phyloP scores from a whole-genome alignment of 2,888 invertebrate species.

The Conomelus anceps region DNA sequence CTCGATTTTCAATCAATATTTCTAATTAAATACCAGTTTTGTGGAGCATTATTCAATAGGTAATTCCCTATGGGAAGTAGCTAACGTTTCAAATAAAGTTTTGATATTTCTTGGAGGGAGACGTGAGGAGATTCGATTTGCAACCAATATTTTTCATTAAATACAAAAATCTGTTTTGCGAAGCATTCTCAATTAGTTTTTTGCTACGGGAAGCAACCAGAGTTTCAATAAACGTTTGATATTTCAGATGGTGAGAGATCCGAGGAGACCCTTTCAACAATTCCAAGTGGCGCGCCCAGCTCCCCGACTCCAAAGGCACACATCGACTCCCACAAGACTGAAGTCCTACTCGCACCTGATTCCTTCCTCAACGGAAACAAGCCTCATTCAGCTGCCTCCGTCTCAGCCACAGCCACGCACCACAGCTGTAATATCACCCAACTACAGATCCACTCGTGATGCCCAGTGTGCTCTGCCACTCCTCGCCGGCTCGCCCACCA shows the following conservation, averaged over 20 bases:
- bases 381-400: background rate
- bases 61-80: too few relatives aligned
- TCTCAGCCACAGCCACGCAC: background rate
- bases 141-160: too few relatives aligned
- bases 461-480: background rate
- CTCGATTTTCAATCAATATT: too few relatives aligned
- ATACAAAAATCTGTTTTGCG: too few relatives aligned
- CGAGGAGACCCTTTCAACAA: background rate
- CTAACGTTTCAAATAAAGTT: too few relatives aligned
- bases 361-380: background rate
- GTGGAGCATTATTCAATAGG: too few relatives aligned
- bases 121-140: too few relatives aligned
- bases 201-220: too few relatives aligned
- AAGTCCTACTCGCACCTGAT: conserved; percentile 2
- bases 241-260: background rate
- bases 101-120: too few relatives aligned
- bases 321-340: background rate
- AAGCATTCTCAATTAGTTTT: too few relatives aligned
- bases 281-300: background rate
- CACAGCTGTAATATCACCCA: conserved; percentile 17
- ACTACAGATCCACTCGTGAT: background rate
- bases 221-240: too few relatives aligned
- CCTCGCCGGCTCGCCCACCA: background rate
- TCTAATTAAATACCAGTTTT: too few relatives aligned
- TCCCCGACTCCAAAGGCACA: background rate